Conservation (phyloP, 2,888 invertebrate genomes). For the Hedya salicella region DNA sequence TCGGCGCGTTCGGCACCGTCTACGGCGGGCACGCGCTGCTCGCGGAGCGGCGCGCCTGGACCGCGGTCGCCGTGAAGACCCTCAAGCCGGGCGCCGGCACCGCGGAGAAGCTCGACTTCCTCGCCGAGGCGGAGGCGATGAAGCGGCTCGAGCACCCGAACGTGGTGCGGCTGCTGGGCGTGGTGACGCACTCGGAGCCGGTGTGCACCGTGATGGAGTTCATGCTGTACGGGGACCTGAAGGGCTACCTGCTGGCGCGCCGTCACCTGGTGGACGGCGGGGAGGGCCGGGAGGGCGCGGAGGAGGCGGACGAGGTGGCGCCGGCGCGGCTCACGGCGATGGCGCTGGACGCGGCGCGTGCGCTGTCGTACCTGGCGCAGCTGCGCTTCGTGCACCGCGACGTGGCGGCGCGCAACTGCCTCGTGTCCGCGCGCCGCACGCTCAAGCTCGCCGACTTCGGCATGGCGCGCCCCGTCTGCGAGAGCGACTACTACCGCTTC, state of each 20-base stretch:
- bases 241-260: conserved; percentile 93
- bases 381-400: conserved; percentile 96
- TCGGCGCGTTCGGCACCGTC: conserved; percentile 97
- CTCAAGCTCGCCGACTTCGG: conserved; percentile 96
- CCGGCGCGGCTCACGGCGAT: conserved; percentile 92
- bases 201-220: conserved; percentile 97
- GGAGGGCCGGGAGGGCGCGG: conserved; percentile 89
- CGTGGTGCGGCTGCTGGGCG: conserved; percentile 93
- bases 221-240: conserved; percentile 96
- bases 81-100: conserved; percentile 92
- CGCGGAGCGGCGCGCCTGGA: conserved; percentile 87
- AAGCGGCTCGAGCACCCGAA: conserved; percentile 96
- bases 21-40: conserved; percentile 95
- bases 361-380: conserved; percentile 93
- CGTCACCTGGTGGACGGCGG: conserved; percentile 91
- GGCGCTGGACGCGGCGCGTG: conserved; percentile 95
- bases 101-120: conserved; percentile 95
- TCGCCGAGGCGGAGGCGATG: conserved; percentile 97
- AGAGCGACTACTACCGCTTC: conserved; percentile 95
- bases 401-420: conserved; percentile 91
- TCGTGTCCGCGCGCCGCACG: conserved; percentile 89
- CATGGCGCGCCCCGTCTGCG: conserved; percentile 95
- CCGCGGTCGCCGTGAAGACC: conserved; percentile 95
- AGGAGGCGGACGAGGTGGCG: conserved; percentile 85
- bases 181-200: conserved; percentile 94